Evolutionary conservation across 1,140 invertebrate species (phyloP), one percentile per base, ranked within the genome.

Genomic region (Pinna nobilis): DNA sequence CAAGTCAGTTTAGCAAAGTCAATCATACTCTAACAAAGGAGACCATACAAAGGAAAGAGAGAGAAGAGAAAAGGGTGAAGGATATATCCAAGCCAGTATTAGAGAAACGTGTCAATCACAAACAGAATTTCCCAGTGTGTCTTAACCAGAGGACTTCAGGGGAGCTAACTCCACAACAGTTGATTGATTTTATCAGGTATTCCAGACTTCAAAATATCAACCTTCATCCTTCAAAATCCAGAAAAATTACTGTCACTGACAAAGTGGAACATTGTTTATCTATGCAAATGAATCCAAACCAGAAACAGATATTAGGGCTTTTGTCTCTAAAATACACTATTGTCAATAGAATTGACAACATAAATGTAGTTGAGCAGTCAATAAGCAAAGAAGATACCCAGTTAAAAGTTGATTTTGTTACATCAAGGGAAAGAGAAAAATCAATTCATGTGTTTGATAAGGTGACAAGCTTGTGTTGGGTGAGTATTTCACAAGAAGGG

Each of bases 1-100:
- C 82, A 0, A 76, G 72, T 33, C 41, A 51, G 28, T 57, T 57
- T 33, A 75, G 72, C 28, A 75, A 32, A 37, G 76, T 64, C 39
- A 35, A 55, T 23, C 73, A 53, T 57, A 76, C 77, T 51, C 55
- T 84, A 11, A 85, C 82, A 30, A 75, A 64, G 30, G 78, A 80
- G 28, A 72, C 35, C 18, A 79, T 84, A 23, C 44, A 39, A 37
- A 75, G 60, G 20, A 76, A 75, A 60, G 69, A 73, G 64, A 73
- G 68, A 41, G 84, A 85, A 65, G 63, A 79, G 51, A 70, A 80
- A 69, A 57, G 82, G 39, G 41, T 66, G 49, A 63, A 67, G 55
- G 76, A 78, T 41, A 18, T 63, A 9, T 35, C 20, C 28, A 59
- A 32, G 23, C n/a, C n/a, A n/a, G n/a, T n/a, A n/a, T n/a, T n/a